Conservation (phyloP, 2,113 vertebrate genomes). For the Eurystomus gularis region DNA sequence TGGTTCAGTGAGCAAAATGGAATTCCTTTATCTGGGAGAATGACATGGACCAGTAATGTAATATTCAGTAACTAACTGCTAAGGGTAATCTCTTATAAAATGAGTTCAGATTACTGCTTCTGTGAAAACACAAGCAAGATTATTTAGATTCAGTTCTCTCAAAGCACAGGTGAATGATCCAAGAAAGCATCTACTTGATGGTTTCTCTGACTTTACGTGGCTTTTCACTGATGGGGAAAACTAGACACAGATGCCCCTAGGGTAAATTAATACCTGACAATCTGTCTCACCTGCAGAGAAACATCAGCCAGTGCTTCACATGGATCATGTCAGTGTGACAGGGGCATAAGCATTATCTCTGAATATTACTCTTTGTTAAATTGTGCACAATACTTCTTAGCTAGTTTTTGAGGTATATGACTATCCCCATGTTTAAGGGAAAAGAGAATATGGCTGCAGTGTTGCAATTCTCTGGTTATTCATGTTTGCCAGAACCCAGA, state of each 20-base stretch:
- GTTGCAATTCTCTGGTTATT: not conserved
- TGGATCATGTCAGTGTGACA: not conserved
- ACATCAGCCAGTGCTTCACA: not conserved
- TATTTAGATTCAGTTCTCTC: not conserved
- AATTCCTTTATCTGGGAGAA: not conserved
- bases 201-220: not conserved
- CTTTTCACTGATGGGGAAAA: not conserved
- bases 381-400: not conserved
- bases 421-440: not conserved
- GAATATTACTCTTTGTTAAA: not conserved
- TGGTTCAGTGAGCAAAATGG: not conserved
- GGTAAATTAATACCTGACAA: conserved; percentile 3
- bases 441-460: not conserved
- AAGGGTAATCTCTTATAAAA: not conserved
- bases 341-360: not conserved
- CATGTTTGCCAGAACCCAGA: not conserved
- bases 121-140: not conserved
- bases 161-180: not conserved
- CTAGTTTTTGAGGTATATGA: not conserved
- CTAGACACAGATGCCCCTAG: not conserved
- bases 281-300: not conserved
- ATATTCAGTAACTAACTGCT: not conserved
- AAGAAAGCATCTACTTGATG: not conserved
- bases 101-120: not conserved
- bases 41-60: not conserved